phyloP scores from a whole-genome alignment of 2,888 invertebrate genomes.

The Eugnorisma glareosa region DNA sequence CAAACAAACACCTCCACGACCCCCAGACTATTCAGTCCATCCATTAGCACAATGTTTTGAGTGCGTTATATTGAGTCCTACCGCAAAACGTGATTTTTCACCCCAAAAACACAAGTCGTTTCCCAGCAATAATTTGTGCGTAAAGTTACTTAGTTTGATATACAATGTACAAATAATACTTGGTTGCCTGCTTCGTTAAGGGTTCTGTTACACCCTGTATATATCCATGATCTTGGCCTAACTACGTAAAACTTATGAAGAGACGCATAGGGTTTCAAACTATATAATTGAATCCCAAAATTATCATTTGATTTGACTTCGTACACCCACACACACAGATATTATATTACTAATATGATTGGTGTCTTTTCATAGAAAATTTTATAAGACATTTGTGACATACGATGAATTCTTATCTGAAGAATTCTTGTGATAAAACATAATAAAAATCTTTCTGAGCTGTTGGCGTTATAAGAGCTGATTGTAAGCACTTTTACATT shows the following conservation, averaged over 20 bases:
- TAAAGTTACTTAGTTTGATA: too few species aligned
- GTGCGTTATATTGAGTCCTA: too few species aligned
- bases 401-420: not conserved
- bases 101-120: too few species aligned
- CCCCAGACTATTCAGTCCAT: too few species aligned
- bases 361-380: too few species aligned
- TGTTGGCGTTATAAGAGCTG: not conserved
- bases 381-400: not conserved
- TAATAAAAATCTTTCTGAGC: not conserved
- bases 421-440: not conserved
- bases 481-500: not conserved
- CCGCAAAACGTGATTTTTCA: too few species aligned
- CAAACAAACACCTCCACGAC: too few species aligned
- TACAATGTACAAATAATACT: too few species aligned
- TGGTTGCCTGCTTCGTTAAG: too few species aligned
- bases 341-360: not conserved
- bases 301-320: constrained; percentile 5
- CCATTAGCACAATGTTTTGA: too few species aligned
- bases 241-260: not conserved
- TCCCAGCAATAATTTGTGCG: too few species aligned
- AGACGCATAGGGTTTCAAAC: not conserved
- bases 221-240: not conserved
- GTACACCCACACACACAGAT: not conserved
- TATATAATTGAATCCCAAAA: not conserved
- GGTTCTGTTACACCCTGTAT: too few species aligned